Percentiles rank a stretch among this genome's conserved stretches.
phyloP scores from a whole-genome alignment of 2,113 vertebrate species.

The Stomatorhinus ivindoensis region DNA sequence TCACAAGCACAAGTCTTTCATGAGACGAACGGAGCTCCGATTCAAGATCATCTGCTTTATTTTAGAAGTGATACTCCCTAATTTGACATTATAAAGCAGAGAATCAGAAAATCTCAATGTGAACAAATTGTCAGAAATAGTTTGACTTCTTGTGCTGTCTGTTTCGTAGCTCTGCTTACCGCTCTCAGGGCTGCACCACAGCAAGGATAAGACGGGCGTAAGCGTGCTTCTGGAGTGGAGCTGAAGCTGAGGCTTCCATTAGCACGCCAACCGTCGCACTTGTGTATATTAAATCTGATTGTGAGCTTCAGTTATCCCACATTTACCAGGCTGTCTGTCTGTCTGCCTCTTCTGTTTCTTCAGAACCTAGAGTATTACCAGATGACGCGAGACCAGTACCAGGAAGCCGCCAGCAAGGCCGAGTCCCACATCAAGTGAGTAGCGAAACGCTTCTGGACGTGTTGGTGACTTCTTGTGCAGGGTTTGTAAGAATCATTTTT shows the following conservation, averaged over 20 bases:
- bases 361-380: slow-evolving; percentile 78
- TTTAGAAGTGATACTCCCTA: not conserved
- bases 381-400: slow-evolving; percentile 73
- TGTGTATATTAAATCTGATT: not conserved
- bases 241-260: not conserved
- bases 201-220: too few relatives aligned
- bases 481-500: not conserved
- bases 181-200: too few relatives aligned
- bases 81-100: not conserved
- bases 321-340: not conserved
- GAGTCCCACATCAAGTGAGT: slow-evolving; percentile 75
- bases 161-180: not conserved
- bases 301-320: not conserved
- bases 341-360: slow-evolving; percentile 35
- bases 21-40: not conserved
- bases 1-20: not conserved
- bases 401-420: slow-evolving; percentile 68
- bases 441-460: not conserved
- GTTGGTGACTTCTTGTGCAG: not conserved
- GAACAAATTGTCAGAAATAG: not conserved
- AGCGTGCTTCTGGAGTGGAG: not conserved
- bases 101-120: not conserved
- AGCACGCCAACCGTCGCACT: not conserved
- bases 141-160: not conserved
- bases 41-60: not conserved